Conservation (phyloP, 2,797 vertebrate species). For the Chiloscyllium punctatum region DNA sequence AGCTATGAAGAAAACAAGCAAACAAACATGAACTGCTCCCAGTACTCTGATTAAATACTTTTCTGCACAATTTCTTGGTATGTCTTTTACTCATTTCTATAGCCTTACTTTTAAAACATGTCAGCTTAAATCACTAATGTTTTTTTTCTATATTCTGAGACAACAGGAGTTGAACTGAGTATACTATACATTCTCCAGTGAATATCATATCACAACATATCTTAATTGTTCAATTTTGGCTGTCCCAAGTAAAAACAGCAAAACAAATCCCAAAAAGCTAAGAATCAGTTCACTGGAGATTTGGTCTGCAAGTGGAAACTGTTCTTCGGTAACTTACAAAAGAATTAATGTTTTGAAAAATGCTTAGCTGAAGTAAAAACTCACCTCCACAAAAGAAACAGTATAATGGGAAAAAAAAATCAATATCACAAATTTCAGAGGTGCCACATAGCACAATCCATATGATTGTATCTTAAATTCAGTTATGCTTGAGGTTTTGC, state of each 20-base stretch:
- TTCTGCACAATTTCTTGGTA: not conserved
- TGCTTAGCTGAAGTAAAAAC: not conserved
- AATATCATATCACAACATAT: not conserved
- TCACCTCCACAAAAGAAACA: not conserved
- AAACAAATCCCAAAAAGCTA: not conserved
- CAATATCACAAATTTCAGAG: not conserved
- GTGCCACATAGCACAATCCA: not conserved
- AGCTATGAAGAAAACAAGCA: not conserved
- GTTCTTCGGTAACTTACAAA: not conserved
- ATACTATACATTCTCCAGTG: not conserved
- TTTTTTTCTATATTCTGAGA: not conserved
- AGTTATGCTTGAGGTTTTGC: not conserved
- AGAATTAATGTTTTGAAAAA: not conserved
- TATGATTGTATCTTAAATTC: not conserved
- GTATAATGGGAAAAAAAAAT: not conserved
- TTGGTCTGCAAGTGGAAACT: not conserved
- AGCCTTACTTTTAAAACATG: not conserved
- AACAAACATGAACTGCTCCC: not conserved
- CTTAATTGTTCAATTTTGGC: not conserved
- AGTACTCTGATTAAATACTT: not conserved
- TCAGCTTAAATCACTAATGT: not conserved
- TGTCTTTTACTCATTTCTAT: not conserved
- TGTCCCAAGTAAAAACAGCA: not conserved
- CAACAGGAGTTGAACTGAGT: not conserved
- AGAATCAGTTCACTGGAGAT: not conserved